These are phyloP conservation scores for Saccopteryx bilineata DNA, from an alignment of 2,113 vertebrate species.

Conservation along the genomic window DNA sequence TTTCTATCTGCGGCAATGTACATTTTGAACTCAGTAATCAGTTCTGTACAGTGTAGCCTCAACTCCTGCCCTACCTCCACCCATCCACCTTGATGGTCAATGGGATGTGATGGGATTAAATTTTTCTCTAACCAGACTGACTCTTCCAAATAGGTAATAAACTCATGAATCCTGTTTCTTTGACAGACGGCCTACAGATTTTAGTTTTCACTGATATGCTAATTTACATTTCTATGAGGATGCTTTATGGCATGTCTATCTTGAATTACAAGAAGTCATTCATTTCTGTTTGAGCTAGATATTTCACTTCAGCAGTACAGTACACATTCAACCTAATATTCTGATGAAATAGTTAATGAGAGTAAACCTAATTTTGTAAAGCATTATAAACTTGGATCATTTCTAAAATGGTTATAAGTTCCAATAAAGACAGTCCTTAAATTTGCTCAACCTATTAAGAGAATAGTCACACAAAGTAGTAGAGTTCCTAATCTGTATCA, in stretches of 20 bases:
- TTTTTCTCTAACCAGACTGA: background rate
- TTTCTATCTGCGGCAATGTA: background rate
- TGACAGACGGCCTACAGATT: background rate
- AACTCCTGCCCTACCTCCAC: background rate
- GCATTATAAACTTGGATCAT: background rate
- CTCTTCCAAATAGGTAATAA: background rate
- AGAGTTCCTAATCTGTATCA: background rate
- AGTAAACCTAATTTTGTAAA: slow-evolving; percentile 46
- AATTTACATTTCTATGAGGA: background rate
- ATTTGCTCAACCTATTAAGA: background rate
- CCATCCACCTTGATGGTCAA: background rate
- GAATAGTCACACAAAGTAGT: background rate
- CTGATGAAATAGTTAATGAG: background rate
- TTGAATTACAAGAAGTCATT: background rate
- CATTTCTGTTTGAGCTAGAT: background rate
- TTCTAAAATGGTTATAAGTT: background rate
- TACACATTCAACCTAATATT: background rate
- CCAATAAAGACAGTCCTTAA: background rate
- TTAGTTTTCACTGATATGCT: background rate
- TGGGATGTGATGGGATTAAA: background rate
- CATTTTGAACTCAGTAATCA: background rate
- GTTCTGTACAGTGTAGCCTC: background rate
- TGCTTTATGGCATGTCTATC: background rate
- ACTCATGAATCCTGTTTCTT: background rate
- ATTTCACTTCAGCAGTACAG: background rate